Base-by-base conservation (phyloP, 2,113 vertebrate species). In the Nematolebias whitei region DNA sequence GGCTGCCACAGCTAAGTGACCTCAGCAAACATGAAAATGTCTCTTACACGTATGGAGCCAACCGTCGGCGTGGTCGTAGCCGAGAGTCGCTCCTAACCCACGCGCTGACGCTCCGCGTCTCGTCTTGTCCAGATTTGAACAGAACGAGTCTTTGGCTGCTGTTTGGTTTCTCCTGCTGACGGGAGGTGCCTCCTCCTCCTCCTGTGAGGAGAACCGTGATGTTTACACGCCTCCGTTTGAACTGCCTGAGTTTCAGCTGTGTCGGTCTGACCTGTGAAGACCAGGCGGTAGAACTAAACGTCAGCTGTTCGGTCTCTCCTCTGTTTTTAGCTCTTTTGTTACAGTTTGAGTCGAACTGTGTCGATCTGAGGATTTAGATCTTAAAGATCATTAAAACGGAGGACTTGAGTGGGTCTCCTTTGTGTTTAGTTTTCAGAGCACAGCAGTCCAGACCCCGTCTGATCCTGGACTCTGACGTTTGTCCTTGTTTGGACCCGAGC, bases 401-500 rank as follows among this genome's bases (percentile, higher is more conserved):
- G n/a, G n/a, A n/a, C n/a, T n/a, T n/a, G n/a, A n/a, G n/a, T n/a
- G n/a, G n/a, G n/a, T n/a, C n/a, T n/a, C n/a, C n/a, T n/a, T n/a
- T n/a, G 2, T 0, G 2, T 1, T 16, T 49, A 24, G 63, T 55
- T 69, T 54, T 58, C 48, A 29, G 76, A 44, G 7, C 20, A 0
- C 67, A 1, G 54, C 40, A 0, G 53, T 29, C n/a, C 47, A 24
- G 59, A 22, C 20, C 3, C 63, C 45, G 7, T 26, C 67, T 23
- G 63, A n/a, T 32, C 12, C 41, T 9, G 19, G 44, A 54, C 53
- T 39, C 49, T 4, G 49, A 44, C 47, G 35, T 60, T 64, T 47
- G 58, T 19, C 79, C 74, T 81, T 62, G 40, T 76, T 68, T 51
- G 63, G 73, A 58, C 4, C 43, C 44, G 14, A 40, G 22, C 45